phyloP scores from a whole-genome alignment of 2,113 vertebrate genomes.

The Cynocephalus volans region DNA sequence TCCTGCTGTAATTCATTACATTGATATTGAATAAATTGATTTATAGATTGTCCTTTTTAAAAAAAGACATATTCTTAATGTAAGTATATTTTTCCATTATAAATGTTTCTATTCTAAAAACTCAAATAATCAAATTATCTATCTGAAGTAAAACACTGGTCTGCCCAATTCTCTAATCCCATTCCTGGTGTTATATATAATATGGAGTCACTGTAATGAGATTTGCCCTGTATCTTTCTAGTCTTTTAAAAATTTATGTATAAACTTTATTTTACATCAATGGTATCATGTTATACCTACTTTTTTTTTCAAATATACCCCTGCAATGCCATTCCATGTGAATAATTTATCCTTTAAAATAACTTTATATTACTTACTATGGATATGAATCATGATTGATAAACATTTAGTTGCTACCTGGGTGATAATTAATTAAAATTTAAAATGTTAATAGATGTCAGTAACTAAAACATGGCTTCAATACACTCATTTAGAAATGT shows the following conservation, averaged over 20 bases:
- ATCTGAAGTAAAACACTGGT: not conserved
- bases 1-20: not conserved
- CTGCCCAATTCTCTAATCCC: not conserved
- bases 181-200: not conserved
- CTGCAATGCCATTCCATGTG: not conserved
- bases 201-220: not conserved
- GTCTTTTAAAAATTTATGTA: not conserved
- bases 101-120: not conserved
- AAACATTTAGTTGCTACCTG: not conserved
- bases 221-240: not conserved
- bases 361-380: not conserved
- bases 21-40: not conserved
- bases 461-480: not conserved
- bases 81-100: not conserved
- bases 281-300: not conserved
- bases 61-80: not conserved
- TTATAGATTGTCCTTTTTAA: not conserved
- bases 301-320: not conserved
- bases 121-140: not conserved
- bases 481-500: not conserved
- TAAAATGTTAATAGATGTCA: not conserved
- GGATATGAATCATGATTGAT: not conserved
- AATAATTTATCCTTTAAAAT: not conserved
- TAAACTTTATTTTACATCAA: not conserved
- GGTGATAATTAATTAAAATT: not conserved